Base-by-base conservation (phyloP, 2,797 vertebrate species). In the Meda fulgida region DNA sequence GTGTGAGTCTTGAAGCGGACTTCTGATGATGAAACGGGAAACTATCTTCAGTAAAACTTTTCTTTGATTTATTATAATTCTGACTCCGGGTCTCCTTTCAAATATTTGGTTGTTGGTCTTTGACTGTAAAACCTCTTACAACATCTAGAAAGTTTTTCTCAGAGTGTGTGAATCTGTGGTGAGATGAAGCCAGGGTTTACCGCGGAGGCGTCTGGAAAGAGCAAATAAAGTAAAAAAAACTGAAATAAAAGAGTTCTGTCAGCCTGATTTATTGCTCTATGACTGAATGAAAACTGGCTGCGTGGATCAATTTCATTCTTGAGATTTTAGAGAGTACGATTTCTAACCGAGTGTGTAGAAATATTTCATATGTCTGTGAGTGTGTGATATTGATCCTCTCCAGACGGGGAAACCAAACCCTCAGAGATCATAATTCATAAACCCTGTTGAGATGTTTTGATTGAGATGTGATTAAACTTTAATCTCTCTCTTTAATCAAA, bases 341-440 rank as follows among this genome's bases (percentile, higher is more conserved):
- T 66, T 29, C 38, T 19, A 71, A 90, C 67, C 80, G 55, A 86
- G 84, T 78, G 87, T 83, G n/a, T 55, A 40, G 23, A 77, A 84
- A 77, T 67, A 67, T 31, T 43, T 58, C 7, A 67, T 72, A 29
- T 55, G 82, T 69, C 82, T 67, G 82, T 72, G 43, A 40, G 65
- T 31, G 63, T 40, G n/a, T 77, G 82, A 77, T 69, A 40, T 18
- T 31, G 34, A 69, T 77, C 63, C 58, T 46, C 40, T 83, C 93
- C 92, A 94, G 93, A 93, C 93, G 94, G 9, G 10, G n/a, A 67
- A 84, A 55, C 7, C 34, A 14, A 84, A 55, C 31, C 46, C 40
- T 53, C 58, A n/a, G 53, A 21, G n/a, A 34, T 76, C 46, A 73
- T n/a, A 46, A 63, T 16, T 75, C 26, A 71, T 46, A 46, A 29